Percentiles rank a stretch among this genome's conserved stretches.
phyloP scores from a whole-genome alignment of 2,113 vertebrate species.

The Hemiscyllium ocellatum region DNA sequence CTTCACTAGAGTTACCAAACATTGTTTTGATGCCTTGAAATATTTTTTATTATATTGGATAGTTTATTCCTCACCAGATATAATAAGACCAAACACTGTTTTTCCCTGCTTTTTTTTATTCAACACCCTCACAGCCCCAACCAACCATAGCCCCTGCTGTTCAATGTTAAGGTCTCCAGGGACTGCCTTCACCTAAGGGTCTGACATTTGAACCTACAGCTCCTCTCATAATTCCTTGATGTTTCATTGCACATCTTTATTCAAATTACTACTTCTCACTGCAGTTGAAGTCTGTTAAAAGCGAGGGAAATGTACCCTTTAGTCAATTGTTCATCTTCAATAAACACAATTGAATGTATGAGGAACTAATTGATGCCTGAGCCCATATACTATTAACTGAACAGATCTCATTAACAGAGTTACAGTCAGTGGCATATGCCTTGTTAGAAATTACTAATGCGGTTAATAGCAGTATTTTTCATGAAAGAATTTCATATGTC shows the following conservation, averaged over 20 bases:
- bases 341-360: background rate
- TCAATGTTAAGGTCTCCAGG: background rate
- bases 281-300: background rate
- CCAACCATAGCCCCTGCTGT: background rate
- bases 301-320: background rate
- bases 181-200: background rate
- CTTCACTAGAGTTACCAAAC: background rate
- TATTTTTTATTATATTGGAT: conserved; percentile 27
- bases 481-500: background rate
- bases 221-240: background rate
- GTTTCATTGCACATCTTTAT: background rate
- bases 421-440: background rate
- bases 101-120: background rate
- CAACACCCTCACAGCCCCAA: too few relatives aligned
- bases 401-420: background rate
- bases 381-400: conserved; percentile 16
- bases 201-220: background rate
- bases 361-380: conserved; percentile 6
- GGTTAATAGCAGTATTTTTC: background rate
- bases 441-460: conserved; percentile 10
- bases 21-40: background rate
- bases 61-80: background rate
- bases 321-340: conserved; percentile 9
- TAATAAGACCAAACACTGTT: conserved; percentile 20
- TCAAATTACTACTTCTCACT: background rate